These are phyloP conservation scores for Onychostruthus taczanowskii DNA, from an alignment of 2,113 vertebrate genomes.

Conservation along the genomic window DNA sequence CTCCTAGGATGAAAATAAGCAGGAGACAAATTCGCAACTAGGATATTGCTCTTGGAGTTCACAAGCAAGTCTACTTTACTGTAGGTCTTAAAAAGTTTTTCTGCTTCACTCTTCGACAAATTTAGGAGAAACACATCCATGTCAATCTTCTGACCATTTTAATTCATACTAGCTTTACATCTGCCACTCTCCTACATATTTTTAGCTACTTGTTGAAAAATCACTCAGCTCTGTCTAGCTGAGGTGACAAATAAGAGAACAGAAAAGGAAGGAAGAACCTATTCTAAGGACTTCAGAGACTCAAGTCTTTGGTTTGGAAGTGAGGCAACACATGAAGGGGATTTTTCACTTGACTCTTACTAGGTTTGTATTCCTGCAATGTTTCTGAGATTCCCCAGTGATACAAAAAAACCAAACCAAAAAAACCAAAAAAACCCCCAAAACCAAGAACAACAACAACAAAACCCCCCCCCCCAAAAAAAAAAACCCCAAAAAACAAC, in stretches of 20 bases:
- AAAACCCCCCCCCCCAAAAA: no score
- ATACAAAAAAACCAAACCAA: no score
- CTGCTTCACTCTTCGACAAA: neutral
- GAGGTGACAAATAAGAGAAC: neutral
- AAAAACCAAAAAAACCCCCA: no score
- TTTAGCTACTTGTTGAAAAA: slow-evolving; percentile 21
- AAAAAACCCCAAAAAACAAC: no score
- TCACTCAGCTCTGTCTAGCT: neutral
- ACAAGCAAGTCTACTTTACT: neutral
- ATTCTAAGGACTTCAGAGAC: neutral
- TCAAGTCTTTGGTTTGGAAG: neutral
- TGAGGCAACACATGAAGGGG: neutral
- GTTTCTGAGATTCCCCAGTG: neutral
- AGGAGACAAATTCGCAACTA: neutral
- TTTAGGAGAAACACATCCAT: neutral
- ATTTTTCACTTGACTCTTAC: neutral
- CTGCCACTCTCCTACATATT: neutral
- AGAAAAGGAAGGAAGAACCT: neutral
- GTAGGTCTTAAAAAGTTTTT: neutral
- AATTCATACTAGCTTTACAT: slow-evolving; percentile 18
- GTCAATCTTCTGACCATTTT: neutral
- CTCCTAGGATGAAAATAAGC: neutral
- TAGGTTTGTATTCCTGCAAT: neutral
- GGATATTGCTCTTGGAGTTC: neutral
- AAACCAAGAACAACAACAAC: no score